phyloP scores from a whole-genome alignment of 2,797 vertebrate species.

The Sebastes kiyomatsui region DNA sequence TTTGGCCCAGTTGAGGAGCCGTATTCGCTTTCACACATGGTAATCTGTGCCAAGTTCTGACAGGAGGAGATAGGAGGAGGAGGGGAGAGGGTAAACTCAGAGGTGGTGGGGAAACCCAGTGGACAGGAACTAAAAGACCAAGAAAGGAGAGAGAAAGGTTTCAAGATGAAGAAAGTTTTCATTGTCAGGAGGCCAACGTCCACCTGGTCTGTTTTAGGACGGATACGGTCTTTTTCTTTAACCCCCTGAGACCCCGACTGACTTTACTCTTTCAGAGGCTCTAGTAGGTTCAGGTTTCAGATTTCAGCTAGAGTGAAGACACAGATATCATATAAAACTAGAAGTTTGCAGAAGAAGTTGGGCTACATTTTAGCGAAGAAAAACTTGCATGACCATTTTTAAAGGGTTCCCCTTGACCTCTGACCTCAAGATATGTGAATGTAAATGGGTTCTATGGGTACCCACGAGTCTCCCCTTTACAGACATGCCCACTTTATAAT shows the following conservation, averaged over 20 bases:
- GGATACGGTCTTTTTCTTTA: background rate
- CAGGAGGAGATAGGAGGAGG: constrained; percentile 18
- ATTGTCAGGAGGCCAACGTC: background rate
- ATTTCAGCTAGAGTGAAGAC: no score
- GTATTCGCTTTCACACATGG: constrained; percentile 80
- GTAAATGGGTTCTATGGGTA: no score
- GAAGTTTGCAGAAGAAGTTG: no score
- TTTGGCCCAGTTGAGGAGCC: constrained; percentile 76
- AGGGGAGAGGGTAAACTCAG: constrained; percentile 25
- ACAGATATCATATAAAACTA: no score
- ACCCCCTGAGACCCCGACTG: no score
- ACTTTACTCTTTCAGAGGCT: no score
- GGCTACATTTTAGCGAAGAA: no score
- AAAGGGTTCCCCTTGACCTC: no score
- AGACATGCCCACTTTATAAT: no score
- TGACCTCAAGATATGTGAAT: no score
- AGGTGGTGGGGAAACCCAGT: constrained; percentile 31
- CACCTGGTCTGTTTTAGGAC: background rate
- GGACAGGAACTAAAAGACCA: constrained; percentile 44
- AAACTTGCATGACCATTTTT: rapidly evolving
- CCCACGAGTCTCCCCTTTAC: no score
- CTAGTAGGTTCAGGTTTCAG: no score
- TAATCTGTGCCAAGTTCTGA: constrained; percentile 67
- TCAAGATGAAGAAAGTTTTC: background rate
- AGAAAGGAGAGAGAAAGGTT: constrained; percentile 43